These are phyloP conservation scores for Plectrocnemia conspersa DNA, from an alignment of 1,140 invertebrate genomes.

Conservation along the genomic window DNA sequence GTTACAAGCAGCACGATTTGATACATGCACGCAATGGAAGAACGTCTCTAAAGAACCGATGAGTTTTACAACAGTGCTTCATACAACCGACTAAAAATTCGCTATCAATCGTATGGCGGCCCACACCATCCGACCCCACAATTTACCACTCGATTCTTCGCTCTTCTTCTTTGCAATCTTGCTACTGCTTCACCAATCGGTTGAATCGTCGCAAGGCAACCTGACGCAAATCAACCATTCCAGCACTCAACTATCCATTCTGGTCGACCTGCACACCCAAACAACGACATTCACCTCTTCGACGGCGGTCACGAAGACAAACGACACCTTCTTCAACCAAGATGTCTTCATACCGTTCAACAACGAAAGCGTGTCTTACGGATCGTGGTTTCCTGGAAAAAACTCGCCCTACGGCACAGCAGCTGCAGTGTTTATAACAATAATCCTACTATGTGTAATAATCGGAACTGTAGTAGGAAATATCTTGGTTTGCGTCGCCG, in stretches of 20 bases:
- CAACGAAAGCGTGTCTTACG: constrained; percentile 38
- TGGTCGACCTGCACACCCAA: constrained; percentile 1
- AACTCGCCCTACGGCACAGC: constrained; percentile 45
- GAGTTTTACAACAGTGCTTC: not conserved
- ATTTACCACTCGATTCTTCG: constrained; percentile 27
- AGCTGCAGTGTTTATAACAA: constrained; percentile 62
- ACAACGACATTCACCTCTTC: not conserved
- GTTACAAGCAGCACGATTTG: no score
- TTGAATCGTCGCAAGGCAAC: constrained; percentile 3
- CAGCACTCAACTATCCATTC: constrained; percentile 6
- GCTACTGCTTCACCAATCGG: constrained; percentile 20
- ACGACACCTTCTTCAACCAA: constrained; percentile 40
- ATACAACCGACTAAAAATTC: constrained; percentile 13
- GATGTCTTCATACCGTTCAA: constrained; percentile 43
- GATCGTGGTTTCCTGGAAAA: constrained; percentile 40
- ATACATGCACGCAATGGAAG: no score
- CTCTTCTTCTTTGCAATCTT: constrained; percentile 18
- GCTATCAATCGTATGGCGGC: constrained; percentile 32
- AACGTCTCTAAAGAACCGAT: no score
- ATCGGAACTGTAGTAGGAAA: constrained; percentile 82
- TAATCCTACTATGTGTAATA: constrained; percentile 70
- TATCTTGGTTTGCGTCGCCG: constrained; percentile 82
- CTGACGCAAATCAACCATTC: constrained; percentile 15
- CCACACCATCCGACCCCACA: constrained; percentile 24
- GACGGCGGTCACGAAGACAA: constrained; percentile 8